Evolutionary conservation across 2,113 vertebrate genomes (phyloP).

Genomic region (Dipodomys merriami): DNA sequence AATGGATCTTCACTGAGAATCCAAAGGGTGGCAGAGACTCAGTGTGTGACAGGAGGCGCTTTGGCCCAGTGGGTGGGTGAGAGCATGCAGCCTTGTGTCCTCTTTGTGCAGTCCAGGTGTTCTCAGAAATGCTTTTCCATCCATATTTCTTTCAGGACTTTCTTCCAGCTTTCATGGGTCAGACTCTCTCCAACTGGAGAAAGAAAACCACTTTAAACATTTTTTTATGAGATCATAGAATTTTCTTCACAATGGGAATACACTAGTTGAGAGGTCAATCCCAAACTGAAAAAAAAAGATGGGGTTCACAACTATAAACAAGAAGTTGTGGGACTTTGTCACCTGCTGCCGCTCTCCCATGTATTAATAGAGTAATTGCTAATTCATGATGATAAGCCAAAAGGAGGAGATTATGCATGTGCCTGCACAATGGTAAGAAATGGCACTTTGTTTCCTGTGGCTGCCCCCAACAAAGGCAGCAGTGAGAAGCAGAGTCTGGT

Average conservation of each 20-base stretch:
- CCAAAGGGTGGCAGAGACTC: neutral
- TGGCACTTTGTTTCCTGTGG: conserved; percentile 69
- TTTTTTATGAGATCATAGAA: conserved; percentile 67
- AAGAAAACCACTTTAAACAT: conserved; percentile 27
- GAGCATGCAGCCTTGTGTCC: neutral
- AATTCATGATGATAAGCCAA: conserved; percentile 77
- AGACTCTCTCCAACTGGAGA: conserved; percentile 63
- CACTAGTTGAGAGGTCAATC: conserved; percentile 64
- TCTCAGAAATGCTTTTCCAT: conserved; percentile 57
- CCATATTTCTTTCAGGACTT: conserved; percentile 56
- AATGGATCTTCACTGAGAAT: conserved; percentile 2
- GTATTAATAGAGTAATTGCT: conserved; percentile 71
- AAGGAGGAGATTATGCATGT: conserved; percentile 64
- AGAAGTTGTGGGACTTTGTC: conserved; percentile 61
- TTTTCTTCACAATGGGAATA: conserved; percentile 69
- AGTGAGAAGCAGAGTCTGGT: conserved; percentile 55
- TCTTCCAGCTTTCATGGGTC: conserved; percentile 20
- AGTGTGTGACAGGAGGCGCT: neutral
- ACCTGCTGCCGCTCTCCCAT: conserved; percentile 65
- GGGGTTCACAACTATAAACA: conserved; percentile 26
- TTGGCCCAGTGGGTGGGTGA: conserved; percentile 17
- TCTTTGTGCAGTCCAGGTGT: conserved; percentile 73
- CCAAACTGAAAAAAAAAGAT: conserved; percentile 54
- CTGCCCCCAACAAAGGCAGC: conserved; percentile 71
- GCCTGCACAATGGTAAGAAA: conserved; percentile 73